phyloP scores from a whole-genome alignment of 1,140 invertebrate genomes.

The Diuraphis noxia region DNA sequence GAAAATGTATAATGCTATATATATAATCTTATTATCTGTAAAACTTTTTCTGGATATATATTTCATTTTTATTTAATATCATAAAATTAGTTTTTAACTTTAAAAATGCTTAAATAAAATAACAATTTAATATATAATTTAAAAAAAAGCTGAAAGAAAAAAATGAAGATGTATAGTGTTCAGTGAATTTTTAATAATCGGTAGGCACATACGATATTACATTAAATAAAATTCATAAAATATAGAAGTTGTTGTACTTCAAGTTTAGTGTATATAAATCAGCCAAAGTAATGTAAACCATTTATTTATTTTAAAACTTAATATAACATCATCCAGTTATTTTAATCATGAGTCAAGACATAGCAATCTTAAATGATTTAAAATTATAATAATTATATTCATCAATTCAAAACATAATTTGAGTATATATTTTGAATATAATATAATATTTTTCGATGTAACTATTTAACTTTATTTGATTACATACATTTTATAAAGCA shows the following conservation, averaged over 20 bases:
- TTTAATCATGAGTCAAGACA: background rate
- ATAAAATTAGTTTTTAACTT: slow-evolving; percentile 20
- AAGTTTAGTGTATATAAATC: background rate
- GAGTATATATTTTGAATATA: background rate
- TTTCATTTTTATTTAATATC: slow-evolving; percentile 23
- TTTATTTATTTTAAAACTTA: background rate
- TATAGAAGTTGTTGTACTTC: background rate
- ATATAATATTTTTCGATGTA: background rate
- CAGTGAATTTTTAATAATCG: slow-evolving; percentile 9
- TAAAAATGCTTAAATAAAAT: background rate
- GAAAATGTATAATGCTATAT: background rate
- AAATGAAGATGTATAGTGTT: slow-evolving; percentile 9
- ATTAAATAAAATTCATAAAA: background rate
- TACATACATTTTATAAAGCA: background rate
- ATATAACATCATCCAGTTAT: background rate
- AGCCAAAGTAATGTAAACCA: background rate
- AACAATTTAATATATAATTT: slow-evolving; percentile 25
- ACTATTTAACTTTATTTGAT: background rate
- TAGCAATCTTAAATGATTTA: too few relatives aligned
- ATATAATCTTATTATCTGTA: background rate
- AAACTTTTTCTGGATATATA: slow-evolving; percentile 13
- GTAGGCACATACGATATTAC: background rate
- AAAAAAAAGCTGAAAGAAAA: background rate
- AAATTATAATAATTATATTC: background rate
- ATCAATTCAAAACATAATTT: background rate